Percentiles rank a stretch among this genome's conserved stretches.
phyloP scores from a whole-genome alignment of 2,888 invertebrate species.

The Heliconius ismenius region DNA sequence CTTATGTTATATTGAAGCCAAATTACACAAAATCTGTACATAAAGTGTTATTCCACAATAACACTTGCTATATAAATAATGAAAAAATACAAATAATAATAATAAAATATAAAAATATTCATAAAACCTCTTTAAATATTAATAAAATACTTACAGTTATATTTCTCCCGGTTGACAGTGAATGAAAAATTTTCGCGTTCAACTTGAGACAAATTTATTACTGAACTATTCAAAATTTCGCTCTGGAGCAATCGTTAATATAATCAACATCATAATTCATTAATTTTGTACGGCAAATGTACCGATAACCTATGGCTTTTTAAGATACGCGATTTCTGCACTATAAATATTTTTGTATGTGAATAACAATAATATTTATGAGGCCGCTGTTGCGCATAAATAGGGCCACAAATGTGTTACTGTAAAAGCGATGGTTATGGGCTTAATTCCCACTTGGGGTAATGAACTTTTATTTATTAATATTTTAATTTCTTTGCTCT shows the following conservation, averaged over 20 bases:
- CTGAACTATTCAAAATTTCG: slow-evolving; percentile 1
- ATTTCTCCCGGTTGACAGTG: background rate
- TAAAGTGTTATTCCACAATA: too few relatives aligned
- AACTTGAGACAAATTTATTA: background rate
- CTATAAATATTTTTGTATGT: background rate
- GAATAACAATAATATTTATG: background rate
- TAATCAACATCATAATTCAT: background rate
- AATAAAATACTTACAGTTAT: background rate
- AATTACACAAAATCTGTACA: too few relatives aligned
- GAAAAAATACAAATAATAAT: background rate
- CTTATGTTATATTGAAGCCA: too few relatives aligned
- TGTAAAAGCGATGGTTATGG: too few relatives aligned
- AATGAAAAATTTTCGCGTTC: background rate
- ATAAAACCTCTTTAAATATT: background rate
- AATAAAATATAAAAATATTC: background rate
- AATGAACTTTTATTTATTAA: background rate
- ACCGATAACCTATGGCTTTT: background rate
- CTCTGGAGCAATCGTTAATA: background rate
- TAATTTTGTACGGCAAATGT: background rate
- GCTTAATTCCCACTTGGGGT: background rate
- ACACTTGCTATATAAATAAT: background rate
- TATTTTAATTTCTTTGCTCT: background rate
- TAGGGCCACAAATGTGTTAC: too few relatives aligned
- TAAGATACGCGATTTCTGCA: background rate
- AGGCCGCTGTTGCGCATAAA: too few relatives aligned